These are phyloP conservation scores for Helostoma temminkii DNA, from an alignment of 2,797 vertebrate genomes.

Conservation along the genomic window DNA sequence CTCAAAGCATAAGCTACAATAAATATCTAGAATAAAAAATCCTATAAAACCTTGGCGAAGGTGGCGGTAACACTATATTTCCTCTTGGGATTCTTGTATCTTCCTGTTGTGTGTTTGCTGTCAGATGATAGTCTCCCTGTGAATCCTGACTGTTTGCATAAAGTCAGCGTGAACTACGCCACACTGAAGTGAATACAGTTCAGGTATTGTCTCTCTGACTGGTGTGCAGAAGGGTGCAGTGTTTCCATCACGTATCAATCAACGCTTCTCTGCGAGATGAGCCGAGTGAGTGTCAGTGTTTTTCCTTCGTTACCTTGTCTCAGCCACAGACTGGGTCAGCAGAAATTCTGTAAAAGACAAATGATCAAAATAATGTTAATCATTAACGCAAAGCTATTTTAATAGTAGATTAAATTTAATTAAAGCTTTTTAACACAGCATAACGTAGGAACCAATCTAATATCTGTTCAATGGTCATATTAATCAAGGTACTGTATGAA, in stretches of 20 bases:
- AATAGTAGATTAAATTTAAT: neutral
- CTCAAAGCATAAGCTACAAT: neutral
- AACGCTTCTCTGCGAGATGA: neutral
- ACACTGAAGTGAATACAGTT: conserved; percentile 24
- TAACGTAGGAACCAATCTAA: too few relatives aligned
- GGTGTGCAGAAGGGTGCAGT: conserved; percentile 9
- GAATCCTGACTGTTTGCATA: conserved; percentile 23
- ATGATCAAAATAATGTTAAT: neutral
- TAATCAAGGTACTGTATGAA: too few relatives aligned
- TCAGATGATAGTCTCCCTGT: conserved; percentile 25
- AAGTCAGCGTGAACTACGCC: conserved; percentile 5
- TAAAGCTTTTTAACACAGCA: too few relatives aligned
- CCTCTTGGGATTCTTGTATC: neutral
- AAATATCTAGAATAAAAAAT: conserved; percentile 9
- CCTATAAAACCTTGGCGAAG: conserved; percentile 1
- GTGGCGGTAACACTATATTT: neutral
- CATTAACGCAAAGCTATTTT: neutral
- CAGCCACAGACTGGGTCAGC: conserved; percentile 59
- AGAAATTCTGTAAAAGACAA: conserved; percentile 65
- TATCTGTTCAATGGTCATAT: too few relatives aligned
- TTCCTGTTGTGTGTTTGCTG: neutral
- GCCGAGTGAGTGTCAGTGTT: conserved; percentile 14
- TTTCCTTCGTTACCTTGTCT: conserved; percentile 28
- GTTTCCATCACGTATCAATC: conserved; percentile 13
- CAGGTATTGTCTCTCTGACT: conserved; percentile 7